Percentiles rank a stretch among this genome's conserved stretches.
These are phyloP conservation scores for Oreonectes daqikongensis DNA, from an alignment of 2,797 vertebrate genomes.

Conservation along the genomic window DNA sequence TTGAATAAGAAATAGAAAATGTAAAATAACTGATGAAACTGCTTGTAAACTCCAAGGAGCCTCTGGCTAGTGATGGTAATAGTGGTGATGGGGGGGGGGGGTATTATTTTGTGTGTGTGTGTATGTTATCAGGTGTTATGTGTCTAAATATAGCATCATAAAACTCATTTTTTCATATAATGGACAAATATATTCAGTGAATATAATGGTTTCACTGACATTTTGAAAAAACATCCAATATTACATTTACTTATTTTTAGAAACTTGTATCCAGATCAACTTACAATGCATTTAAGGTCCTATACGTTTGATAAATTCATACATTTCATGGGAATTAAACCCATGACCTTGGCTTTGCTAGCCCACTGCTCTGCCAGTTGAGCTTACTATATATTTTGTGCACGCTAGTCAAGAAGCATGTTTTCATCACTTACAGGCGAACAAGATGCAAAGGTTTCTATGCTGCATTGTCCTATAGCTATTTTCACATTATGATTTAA, in stretches of 20 bases:
- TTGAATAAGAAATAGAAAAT: slow-evolving; percentile 35
- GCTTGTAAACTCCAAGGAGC: slow-evolving; percentile 16
- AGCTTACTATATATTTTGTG: not conserved
- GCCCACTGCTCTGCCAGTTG: not conserved
- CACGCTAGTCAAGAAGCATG: not conserved
- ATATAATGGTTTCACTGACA: not conserved
- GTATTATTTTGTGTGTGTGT: slow-evolving; percentile 1
- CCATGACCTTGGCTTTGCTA: not conserved
- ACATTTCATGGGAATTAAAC: not conserved
- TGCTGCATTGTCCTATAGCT: not conserved
- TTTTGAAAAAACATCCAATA: not conserved
- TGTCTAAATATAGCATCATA: slow-evolving; percentile 25
- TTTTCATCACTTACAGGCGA: not conserved
- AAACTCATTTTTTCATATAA: no score
- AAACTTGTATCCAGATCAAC: not conserved
- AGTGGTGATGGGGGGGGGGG: not conserved
- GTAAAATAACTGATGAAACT: slow-evolving; percentile 12
- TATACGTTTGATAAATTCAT: not conserved
- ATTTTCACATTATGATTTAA: not conserved
- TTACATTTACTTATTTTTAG: not conserved
- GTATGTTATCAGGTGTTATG: slow-evolving; percentile 19
- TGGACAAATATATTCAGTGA: no score
- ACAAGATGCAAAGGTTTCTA: not conserved
- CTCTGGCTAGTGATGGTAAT: not conserved
- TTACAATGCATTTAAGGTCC: not conserved